These are phyloP conservation scores for Platorchestia sp. DNA, from an alignment of 1,140 invertebrate species.

Conservation along the genomic window DNA sequence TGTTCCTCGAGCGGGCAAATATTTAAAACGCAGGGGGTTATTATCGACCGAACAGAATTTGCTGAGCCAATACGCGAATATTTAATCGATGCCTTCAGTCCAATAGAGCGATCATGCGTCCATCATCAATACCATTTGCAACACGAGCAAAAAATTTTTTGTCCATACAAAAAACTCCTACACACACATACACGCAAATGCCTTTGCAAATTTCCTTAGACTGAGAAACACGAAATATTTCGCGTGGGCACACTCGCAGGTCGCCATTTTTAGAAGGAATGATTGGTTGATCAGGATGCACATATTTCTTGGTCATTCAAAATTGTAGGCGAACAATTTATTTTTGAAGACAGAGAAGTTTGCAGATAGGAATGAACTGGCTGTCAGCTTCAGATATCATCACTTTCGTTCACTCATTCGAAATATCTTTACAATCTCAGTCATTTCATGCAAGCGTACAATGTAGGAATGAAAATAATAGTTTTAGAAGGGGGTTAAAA, in stretches of 20 bases:
- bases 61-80: background rate
- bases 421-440: too few species aligned
- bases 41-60: slow-evolving; percentile 23
- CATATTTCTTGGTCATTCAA: background rate
- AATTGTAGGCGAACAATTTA: background rate
- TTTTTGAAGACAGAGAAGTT: background rate
- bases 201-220: background rate
- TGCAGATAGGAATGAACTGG: background rate
- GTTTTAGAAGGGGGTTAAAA: too few species aligned
- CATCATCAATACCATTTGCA: background rate
- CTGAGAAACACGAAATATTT: background rate
- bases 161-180: background rate
- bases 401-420: too few species aligned
- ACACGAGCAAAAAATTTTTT: background rate
- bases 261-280: background rate
- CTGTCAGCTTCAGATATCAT: background rate
- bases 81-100: background rate
- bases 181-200: background rate
- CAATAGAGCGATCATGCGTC: background rate
- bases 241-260: background rate
- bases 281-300: background rate
- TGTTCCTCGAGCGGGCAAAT: background rate
- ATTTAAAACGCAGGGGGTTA: slow-evolving; percentile 23
- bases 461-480: too few species aligned
- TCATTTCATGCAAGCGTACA: too few species aligned